Evolutionary conservation across 2,113 vertebrate species (phyloP), one percentile per base, ranked within the genome.

Genomic region (Zapus hudsonius): DNA sequence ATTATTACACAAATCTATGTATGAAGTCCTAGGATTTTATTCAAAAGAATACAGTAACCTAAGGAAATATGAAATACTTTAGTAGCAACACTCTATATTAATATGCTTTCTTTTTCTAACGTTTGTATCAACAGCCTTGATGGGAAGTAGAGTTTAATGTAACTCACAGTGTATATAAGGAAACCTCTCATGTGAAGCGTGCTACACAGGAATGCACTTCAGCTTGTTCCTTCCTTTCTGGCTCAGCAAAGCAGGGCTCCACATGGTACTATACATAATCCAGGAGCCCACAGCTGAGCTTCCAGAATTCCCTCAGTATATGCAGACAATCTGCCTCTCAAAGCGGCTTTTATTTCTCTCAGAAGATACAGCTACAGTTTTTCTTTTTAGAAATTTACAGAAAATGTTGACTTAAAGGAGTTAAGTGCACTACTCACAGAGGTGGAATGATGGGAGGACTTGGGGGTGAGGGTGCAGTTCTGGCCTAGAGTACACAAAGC

Each of bases 71-170:
- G 36, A 8, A 6, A 75, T 70, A 75, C 79, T 84, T 92, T 66
- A 89, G 42, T 36, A 96, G 40, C n/a, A 76, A 23, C 10, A 36
- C 40, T 92, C 22, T 84, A 3, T 47, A 84, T 23, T 75, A 85
- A 72, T 83, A 67, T 76, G 17, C 23, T 40, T 93, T 44, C 9
- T 67, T 84, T 22, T 82, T 22, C 19, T 76, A 83, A 27, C 80
- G 82, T 88, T 91, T 61, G 80, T 95, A 92, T 80, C 81, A 80
- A 20, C 9, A 23, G 52, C 52, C 52, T 78, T 78, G 23, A 91
- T 83, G 19, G 27, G 22, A 89, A 85, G 15, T 9, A 86, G 80
- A 67, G 29, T 73, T 89, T 79, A 93, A 90, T 70, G 15, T 38
- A 87, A 70, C 75, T 79, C 76, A 59, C 64, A 91, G 25, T 27